A percentile compares a stretch with the other conserved stretches of the same genome.
phyloP scores from a whole-genome alignment of 2,113 vertebrate genomes.

The Anarhynchus alexandrinus region DNA sequence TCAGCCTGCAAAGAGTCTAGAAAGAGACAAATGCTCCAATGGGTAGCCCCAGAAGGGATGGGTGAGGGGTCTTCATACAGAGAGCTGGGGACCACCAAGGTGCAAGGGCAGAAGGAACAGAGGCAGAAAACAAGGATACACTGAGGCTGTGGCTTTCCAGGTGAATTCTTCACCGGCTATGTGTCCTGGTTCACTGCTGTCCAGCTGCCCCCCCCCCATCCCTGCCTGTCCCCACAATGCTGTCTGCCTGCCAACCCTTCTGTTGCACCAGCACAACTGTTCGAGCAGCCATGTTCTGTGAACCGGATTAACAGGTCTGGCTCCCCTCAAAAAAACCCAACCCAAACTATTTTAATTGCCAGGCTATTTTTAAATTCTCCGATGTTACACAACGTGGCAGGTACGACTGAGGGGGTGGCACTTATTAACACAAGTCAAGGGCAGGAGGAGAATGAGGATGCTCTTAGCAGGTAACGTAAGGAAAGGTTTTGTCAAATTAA shows the following conservation, averaged over 20 bases:
- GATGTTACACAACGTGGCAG: neutral
- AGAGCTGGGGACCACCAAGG: neutral
- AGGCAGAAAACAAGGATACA: neutral
- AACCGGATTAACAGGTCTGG: slow-evolving; percentile 31
- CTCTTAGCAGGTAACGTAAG: neutral
- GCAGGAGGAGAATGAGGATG: neutral
- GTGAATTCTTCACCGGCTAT: neutral
- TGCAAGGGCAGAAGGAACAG: neutral
- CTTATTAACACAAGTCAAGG: neutral
- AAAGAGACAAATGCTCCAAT: neutral
- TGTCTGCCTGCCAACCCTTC: neutral
- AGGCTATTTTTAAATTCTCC: slow-evolving; percentile 49
- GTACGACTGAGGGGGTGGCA: slow-evolving; percentile 37
- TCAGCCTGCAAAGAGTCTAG: neutral
- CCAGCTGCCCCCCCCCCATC: neutral
- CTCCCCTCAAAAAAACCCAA: neutral
- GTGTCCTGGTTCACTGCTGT: neutral
- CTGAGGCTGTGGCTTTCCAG: neutral
- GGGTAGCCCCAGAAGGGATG: neutral
- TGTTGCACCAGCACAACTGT: neutral
- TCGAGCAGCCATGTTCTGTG: neutral
- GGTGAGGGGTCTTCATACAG: neutral
- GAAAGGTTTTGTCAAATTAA: neutral
- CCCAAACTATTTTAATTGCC: neutral
- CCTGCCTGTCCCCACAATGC: neutral